Evolutionary conservation across 2,888 invertebrate species (phyloP), one percentile per base, ranked within the genome.

Genomic region (Craniophora ligustri): DNA sequence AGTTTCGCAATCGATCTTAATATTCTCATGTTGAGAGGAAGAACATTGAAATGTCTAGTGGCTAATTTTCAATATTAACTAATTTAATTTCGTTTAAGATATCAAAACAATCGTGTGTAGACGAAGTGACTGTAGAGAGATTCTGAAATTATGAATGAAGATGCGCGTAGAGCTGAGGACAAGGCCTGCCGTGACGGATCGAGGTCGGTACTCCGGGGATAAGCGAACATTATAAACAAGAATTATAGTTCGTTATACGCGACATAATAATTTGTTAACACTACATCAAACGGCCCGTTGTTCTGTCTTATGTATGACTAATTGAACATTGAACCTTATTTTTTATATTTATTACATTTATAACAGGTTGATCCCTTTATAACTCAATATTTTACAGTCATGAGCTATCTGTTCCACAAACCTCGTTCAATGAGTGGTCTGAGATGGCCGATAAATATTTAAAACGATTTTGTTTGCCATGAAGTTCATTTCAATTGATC

Each of bases 131-230:
- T 14, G 56, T 51, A 32, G 41, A 32, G 41, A 44, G 35, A 58
- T 42, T 61, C 44, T 35, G 36, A 55, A 51, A 49, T 70, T 67
- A 72, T 75, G 70, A 75, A 75, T 75, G 75, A 51, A 72, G 40
- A 46, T 38, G 23, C 40, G 41, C 46, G 60, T 71, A 56, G 66
- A 56, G 35, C 34, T 18, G 54, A 49, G 39, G 60, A 66, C 75
- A 75, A 75, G 74, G 75, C 51, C 55, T 7, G 48, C 16, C 13
- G 40, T 65, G 73, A 72, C 49, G 57, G 31, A 72, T 67, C 64
- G 74, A 75, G 74, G 74, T n/a, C 65, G 30, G 14, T 21, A 5
- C 40, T 39, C 41, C 14, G 59, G 15, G 44, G 31, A 56, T 61
- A 59, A 65, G 60, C 35, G 36, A 36, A 51, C 46, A 44, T 65